A percentile compares a stretch with the other conserved stretches of the same genome.
These are phyloP conservation scores for Papilio xuthus DNA, from an alignment of 1,140 invertebrate genomes.

Conservation along the genomic window DNA sequence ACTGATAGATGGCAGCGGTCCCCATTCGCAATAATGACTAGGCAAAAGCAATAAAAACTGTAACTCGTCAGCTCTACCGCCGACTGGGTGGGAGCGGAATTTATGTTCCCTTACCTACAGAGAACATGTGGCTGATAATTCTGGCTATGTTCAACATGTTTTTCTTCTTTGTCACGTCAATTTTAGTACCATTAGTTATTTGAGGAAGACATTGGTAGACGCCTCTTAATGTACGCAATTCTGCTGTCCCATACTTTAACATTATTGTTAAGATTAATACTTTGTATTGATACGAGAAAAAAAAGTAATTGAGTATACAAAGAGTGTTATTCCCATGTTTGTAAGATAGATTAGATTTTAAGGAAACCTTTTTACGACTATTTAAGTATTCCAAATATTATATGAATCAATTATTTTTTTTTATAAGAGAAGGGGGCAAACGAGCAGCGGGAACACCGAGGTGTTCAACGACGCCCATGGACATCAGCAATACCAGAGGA, in stretches of 20 bases:
- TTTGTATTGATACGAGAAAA: too few relatives aligned
- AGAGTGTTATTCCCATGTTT: neutral
- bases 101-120: conserved; percentile 16
- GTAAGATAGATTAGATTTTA: neutral
- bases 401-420: neutral
- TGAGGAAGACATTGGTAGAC: neutral
- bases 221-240: too few relatives aligned
- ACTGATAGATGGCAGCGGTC: conserved; percentile 50
- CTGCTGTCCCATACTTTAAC: too few relatives aligned
- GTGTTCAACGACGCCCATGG: too few relatives aligned
- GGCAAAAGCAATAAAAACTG: conserved; percentile 57
- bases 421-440: too few relatives aligned
- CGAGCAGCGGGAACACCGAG: too few relatives aligned
- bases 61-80: conserved; percentile 53
- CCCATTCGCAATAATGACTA: conserved; percentile 54
- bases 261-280: too few relatives aligned
- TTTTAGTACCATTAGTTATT: neutral
- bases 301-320: neutral
- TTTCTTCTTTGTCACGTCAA: neutral
- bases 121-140: neutral
- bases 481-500: too few relatives aligned
- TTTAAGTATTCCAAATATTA: neutral
- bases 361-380: neutral
- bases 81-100: neutral
- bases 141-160: neutral